Base-by-base conservation (phyloP, 2,113 vertebrate species). In the Circaetus gallicus region DNA sequence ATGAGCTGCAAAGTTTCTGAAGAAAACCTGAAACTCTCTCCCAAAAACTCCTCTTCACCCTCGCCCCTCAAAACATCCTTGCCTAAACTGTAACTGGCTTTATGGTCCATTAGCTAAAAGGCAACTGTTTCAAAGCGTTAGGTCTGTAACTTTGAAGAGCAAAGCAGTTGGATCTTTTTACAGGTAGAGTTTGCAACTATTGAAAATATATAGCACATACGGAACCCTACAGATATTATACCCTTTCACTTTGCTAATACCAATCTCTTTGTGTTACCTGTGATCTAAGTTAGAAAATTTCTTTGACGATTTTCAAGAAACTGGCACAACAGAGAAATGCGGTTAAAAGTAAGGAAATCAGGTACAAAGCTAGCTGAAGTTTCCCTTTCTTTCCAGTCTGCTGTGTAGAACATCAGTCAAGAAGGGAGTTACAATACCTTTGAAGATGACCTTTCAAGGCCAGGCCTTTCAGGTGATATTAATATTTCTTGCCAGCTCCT, bases 181-280 rank as follows among this genome's bases (percentile, higher is more conserved):
- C 40, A 62, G 70, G 53, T 73, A 78, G 81, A 93, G 65, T 91
- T 82, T 90, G 85, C 63, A 63, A 78, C 79, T 90, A 82, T 53
- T 91, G 89, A 96, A 95, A 96, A 94, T 91, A 82, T 77, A 52
- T 73, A 93, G 84, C 70, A 87, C 81, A 66, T 73, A 34, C 2
- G 74, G 93, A 95, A 95, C 91, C 94, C 94, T 72, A 89, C 84
- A 82, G 87, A 17, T 90, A 50, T 77, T 80, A 80, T 50, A 69
- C n/a, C 56, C 49, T 91, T 92, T 95, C n/a, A 15, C 71, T 93
- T 85, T 80, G 55, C 84, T 90, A 91, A 93, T 56, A 65, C 79
- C 86, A 52, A 21, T 50, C 73, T 67, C 85, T 90, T 93, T 94
- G 59, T 89, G 87, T 66, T 80, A 52, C 17, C 71, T 78, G 55